A percentile compares a stretch with the other conserved stretches of the same genome.
phyloP scores from a whole-genome alignment of 2,113 vertebrate species.

The Syngnathus typhle region DNA sequence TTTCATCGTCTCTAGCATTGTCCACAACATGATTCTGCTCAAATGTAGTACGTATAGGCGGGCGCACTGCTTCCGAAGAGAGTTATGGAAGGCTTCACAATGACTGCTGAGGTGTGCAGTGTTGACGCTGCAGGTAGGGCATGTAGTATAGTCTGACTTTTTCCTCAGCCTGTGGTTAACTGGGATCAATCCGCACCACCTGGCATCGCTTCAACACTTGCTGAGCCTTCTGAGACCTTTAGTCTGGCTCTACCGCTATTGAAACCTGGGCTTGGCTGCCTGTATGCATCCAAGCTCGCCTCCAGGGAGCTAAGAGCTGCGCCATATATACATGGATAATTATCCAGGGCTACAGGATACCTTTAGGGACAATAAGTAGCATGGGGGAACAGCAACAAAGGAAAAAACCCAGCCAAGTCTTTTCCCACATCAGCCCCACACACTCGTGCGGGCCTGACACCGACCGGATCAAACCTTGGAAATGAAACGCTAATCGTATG shows the following conservation, averaged over 20 bases:
- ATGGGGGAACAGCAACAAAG: constrained; percentile 29
- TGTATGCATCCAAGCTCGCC: constrained; percentile 32
- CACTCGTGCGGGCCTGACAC: constrained; percentile 34
- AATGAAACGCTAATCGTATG: background rate
- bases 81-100: constrained; percentile 43
- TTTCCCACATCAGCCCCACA: constrained; percentile 45
- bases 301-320: constrained; percentile 28
- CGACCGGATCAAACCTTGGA: constrained; percentile 38
- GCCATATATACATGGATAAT: constrained; percentile 51
- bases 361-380: constrained; percentile 50
- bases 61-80: constrained; percentile 49
- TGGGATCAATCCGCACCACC: constrained; percentile 51
- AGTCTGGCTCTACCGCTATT: constrained; percentile 33
- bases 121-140: constrained; percentile 21
- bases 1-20: background rate
- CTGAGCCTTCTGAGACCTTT: constrained; percentile 37
- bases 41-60: too few species aligned
- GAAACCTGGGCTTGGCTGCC: constrained; percentile 22
- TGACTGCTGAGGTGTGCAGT: constrained; percentile 35
- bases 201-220: constrained; percentile 35
- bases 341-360: constrained; percentile 56
- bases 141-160: constrained; percentile 29
- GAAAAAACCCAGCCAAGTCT: constrained; percentile 52
- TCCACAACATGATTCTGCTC: constrained; percentile 3
- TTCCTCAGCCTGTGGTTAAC: constrained; percentile 41